Evolutionary conservation across 2,113 vertebrate species (phyloP).

Genomic region (Epinephelus fuscoguttatus): DNA sequence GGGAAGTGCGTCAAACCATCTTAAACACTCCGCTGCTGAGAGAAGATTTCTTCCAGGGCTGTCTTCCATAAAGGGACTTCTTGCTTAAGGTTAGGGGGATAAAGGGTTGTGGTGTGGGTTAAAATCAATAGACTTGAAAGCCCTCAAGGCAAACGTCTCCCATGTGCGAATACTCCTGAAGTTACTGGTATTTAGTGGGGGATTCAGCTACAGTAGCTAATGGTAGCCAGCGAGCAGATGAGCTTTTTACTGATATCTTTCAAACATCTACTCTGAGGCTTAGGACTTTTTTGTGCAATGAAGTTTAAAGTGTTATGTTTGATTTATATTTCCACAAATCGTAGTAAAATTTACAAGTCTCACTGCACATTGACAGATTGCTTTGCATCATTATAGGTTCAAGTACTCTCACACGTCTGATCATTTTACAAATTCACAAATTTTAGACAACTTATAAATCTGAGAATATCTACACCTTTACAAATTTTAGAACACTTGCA

Average conservation of each 20-base stretch:
- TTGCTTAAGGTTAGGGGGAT: no score
- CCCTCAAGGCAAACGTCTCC: no score
- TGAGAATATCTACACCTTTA: not conserved
- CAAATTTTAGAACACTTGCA: not conserved
- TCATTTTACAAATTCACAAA: not conserved
- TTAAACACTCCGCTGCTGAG: no score
- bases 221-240: not conserved
- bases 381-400: not conserved
- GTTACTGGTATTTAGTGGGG: not conserved
- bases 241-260: not conserved
- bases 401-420: not conserved
- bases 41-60: no score
- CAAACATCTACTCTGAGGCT: not conserved
- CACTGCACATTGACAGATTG: not conserved
- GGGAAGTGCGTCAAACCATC: no score
- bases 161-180: not conserved
- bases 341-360: not conserved
- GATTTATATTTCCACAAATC: not conserved
- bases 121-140: no score
- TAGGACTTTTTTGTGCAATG: not conserved
- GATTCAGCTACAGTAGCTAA: not conserved
- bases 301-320: not conserved
- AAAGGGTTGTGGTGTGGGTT: no score
- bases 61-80: no score
- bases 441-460: not conserved